Conservation (phyloP, 2,888 invertebrate species). For the Pharmacophagus antenor region DNA sequence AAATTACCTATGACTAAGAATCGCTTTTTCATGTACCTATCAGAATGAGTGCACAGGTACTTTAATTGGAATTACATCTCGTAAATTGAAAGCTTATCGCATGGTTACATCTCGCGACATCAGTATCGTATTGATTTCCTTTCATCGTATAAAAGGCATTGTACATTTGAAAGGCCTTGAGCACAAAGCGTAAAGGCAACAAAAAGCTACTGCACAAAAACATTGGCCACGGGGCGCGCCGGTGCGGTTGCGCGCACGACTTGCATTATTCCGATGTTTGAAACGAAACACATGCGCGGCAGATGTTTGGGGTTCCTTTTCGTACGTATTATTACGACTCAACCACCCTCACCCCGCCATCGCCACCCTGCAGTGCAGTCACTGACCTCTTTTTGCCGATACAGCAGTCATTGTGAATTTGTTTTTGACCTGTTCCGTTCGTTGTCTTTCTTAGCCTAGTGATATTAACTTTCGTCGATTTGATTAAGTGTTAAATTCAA, state of each 20-base stretch:
- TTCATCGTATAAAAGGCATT: conserved; percentile 64
- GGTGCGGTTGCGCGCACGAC: conserved; percentile 67
- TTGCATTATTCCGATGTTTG: conserved; percentile 71
- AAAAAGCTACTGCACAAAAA: conserved; percentile 73
- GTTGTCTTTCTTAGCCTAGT: conserved; percentile 28
- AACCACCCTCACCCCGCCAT: conserved; percentile 52
- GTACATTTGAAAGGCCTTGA: conserved; percentile 68
- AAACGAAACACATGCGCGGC: conserved; percentile 72
- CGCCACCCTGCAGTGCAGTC: conserved; percentile 66
- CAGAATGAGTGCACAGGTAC: conserved; percentile 33
- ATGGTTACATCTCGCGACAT: conserved; percentile 41
- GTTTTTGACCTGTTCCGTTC: conserved; percentile 65
- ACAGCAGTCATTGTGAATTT: conserved; percentile 53
- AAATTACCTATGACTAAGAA: conserved; percentile 42
- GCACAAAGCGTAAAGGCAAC: conserved; percentile 73
- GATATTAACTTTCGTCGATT: conserved; percentile 11
- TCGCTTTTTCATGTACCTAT: conserved; percentile 27
- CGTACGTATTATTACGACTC: conserved; percentile 65
- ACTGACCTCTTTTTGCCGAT: conserved; percentile 71
- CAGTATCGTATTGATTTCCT: conserved; percentile 68
- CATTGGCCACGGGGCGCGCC: conserved; percentile 36
- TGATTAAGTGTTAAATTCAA: not conserved
- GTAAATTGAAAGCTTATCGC: conserved; percentile 40
- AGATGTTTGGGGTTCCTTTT: conserved; percentile 78
- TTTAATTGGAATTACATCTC: conserved; percentile 35